Evolutionary conservation across 2,888 invertebrate genomes (phyloP).

Genomic region (Cylloceria caligata): DNA sequence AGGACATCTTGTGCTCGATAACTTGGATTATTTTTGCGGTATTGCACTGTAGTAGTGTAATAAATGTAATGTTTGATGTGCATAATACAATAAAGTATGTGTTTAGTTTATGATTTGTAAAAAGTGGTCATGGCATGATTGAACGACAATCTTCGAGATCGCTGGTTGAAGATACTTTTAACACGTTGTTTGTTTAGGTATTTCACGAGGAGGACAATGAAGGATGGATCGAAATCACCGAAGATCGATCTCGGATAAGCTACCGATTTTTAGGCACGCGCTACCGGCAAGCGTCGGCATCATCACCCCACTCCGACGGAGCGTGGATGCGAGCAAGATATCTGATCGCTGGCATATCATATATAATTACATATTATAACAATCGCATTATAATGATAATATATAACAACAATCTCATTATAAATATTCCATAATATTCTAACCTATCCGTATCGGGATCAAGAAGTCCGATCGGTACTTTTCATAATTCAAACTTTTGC

Average conservation of each 20-base stretch:
- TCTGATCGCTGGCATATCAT: slow-evolving; percentile 6
- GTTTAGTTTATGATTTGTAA: slow-evolving; percentile 12
- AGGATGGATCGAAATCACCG: slow-evolving; percentile 28
- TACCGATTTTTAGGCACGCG: slow-evolving; percentile 37
- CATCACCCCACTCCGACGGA: background rate
- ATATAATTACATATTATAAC: too few relatives aligned
- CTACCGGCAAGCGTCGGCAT: slow-evolving; percentile 6
- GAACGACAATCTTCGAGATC: slow-evolving; percentile 2
- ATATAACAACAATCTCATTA: background rate
- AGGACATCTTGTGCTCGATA: background rate
- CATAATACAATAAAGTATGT: background rate
- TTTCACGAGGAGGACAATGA: slow-evolving; percentile 22
- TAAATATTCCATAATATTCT: too few relatives aligned
- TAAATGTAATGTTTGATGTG: background rate
- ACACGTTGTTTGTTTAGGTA: slow-evolving; percentile 19
- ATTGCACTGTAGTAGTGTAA: background rate
- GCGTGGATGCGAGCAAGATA: background rate
- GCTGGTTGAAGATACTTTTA: slow-evolving; percentile 18
- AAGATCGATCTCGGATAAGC: slow-evolving; percentile 46
- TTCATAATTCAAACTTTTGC: too few relatives aligned
- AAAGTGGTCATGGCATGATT: background rate
- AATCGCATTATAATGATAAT: too few relatives aligned
- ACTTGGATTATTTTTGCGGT: background rate
- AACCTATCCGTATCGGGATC: too few relatives aligned
- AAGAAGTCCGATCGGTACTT: too few relatives aligned